Evolutionary conservation across 2,113 vertebrate species (phyloP).

Genomic region (Pygoscelis adeliae): DNA sequence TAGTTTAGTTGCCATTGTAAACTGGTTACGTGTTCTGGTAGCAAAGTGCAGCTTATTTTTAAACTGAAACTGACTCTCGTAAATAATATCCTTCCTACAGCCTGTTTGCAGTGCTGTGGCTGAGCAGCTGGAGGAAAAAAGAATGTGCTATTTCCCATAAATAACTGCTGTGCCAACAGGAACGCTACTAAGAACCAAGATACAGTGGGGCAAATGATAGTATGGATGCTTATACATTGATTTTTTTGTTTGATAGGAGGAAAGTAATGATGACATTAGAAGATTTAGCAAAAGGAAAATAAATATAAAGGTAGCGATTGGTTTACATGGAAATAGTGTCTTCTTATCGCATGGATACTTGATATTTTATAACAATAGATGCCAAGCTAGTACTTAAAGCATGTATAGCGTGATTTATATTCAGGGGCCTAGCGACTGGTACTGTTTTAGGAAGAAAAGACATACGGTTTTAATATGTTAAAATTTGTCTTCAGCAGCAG

Average conservation of each 20-base stretch:
- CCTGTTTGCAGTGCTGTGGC: not conserved
- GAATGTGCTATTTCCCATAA: not conserved
- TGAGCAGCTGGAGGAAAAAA: not conserved
- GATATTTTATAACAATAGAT: not conserved
- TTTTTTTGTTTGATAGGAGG: not conserved
- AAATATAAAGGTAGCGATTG: not conserved
- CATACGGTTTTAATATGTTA: conserved; percentile 30
- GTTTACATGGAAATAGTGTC: not conserved
- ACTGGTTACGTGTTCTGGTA: not conserved
- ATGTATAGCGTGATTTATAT: not conserved
- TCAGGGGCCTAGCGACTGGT: not conserved
- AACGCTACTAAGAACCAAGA: not conserved
- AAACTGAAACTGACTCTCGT: not conserved
- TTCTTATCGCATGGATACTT: not conserved
- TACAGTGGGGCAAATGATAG: not conserved
- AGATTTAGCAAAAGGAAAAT: not conserved
- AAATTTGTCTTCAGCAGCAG: not conserved
- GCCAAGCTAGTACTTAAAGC: not conserved
- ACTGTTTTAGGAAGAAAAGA: not conserved
- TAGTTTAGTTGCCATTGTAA: not conserved
- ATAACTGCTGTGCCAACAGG: not conserved
- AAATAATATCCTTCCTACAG: not conserved
- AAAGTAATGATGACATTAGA: not conserved
- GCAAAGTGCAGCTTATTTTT: not conserved
- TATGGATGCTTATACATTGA: not conserved